These are phyloP conservation scores for Nemoura dubitans DNA, from an alignment of 2,888 invertebrate genomes.

Conservation along the genomic window DNA sequence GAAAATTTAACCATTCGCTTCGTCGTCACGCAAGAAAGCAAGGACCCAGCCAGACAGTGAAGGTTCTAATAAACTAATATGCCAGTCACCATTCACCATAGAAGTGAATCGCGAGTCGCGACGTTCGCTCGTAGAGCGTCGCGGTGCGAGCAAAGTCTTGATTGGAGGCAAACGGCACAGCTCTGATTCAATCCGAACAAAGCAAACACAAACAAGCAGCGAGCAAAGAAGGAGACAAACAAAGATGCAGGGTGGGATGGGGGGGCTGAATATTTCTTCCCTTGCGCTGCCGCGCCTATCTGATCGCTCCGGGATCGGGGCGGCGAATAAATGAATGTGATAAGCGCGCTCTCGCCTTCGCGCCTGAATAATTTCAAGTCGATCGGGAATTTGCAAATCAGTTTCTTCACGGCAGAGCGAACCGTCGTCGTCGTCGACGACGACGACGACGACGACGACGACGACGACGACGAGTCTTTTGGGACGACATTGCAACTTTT, in stretches of 20 bases:
- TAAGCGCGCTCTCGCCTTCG: not conserved
- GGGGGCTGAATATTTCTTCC: not conserved
- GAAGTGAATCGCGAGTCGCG: too few species aligned
- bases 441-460: not conserved
- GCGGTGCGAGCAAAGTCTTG: not conserved
- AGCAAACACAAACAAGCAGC: conserved; percentile 3
- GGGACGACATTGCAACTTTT: not conserved
- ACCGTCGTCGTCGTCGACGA: not conserved
- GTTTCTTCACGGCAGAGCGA: not conserved
- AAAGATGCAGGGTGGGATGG: not conserved
- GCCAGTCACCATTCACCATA: too few species aligned
- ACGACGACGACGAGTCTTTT: not conserved
- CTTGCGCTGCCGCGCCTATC: not conserved
- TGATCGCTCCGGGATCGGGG: not conserved
- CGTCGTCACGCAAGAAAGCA: too few species aligned
- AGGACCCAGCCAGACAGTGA: too few species aligned
- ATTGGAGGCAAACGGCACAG: conserved; percentile 7
- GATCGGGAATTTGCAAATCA: conserved; percentile 12
- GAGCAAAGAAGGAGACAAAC: not conserved
- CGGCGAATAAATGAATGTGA: not conserved
- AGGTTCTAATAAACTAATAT: too few species aligned
- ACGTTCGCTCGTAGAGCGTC: too few species aligned
- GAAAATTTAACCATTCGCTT: too few species aligned
- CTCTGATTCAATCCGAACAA: not conserved
- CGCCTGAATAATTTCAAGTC: not conserved